Evolutionary conservation across 1,140 invertebrate genomes (phyloP).

Genomic region (Scaptomyza hsui): DNA sequence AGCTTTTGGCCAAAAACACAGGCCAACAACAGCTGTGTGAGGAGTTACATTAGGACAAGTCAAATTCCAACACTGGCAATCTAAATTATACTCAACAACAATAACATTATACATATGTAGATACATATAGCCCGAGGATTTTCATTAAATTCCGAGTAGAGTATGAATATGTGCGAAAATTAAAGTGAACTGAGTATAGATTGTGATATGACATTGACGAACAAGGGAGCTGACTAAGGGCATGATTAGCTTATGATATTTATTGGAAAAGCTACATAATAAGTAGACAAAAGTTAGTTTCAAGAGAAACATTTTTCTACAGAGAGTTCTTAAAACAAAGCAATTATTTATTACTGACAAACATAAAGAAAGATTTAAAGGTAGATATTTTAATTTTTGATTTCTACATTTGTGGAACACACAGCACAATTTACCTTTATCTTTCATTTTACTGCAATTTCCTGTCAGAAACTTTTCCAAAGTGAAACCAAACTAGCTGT

Average conservation of each 20-base stretch:
- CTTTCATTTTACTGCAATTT: conserved; percentile 11
- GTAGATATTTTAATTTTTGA: neutral
- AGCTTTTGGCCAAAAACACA: conserved; percentile 7
- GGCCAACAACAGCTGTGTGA: conserved; percentile 1
- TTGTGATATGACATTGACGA: neutral
- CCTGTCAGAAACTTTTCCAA: conserved; percentile 13
- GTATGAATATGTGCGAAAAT: neutral
- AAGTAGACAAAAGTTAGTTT: no score
- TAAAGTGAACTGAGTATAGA: neutral
- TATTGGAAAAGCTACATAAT: neutral
- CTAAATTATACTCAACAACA: conserved; percentile 35
- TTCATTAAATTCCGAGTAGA: conserved; percentile 21
- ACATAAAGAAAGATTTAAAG: neutral
- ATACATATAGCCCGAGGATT: conserved; percentile 9
- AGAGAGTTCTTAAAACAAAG: neutral
- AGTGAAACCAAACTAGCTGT: neutral
- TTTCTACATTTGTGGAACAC: neutral
- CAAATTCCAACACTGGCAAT: neutral
- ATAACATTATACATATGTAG: neutral
- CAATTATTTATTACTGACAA: no score
- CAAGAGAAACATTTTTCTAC: no score
- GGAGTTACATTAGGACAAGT: conserved; percentile 11
- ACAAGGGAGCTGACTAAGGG: neutral
- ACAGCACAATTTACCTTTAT: neutral
- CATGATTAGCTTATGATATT: neutral